Base-by-base conservation (phyloP, 1,140 invertebrate genomes). In the Pseudomyrmex gracilis region DNA sequence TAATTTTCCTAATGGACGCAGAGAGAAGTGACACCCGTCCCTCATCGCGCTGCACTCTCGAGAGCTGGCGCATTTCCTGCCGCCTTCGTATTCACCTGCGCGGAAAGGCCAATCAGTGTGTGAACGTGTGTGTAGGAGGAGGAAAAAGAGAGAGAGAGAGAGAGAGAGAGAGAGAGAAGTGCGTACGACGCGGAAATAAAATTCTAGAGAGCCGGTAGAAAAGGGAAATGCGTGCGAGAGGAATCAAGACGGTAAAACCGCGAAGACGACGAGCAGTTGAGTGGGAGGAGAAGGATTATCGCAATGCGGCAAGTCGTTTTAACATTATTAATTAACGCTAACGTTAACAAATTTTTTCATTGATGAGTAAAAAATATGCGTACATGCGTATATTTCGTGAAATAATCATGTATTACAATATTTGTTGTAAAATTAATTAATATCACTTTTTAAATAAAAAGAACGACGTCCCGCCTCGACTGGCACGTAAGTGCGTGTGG, bases 1-100 rank as follows among this genome's bases (percentile, higher is more conserved):
- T 90, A 90, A 90, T 91, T 90, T 90, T 86, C 90, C 80, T 91
- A 91, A 91, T 90, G 85, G 85, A 86, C 73, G 82, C 67, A 57
- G 84, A 83, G 84, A 83, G 87, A 87, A 89, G 83, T 87, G 74
- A 90, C 71, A 87, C 61, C 77, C 64, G 60, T 76, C 78, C 80
- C 84, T 63, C 66, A 47, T 74, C n/a, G 51, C 20, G 15, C 3
- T 67, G 60, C 20, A 84, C 68, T 84, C 86, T 89, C 77, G 82
- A 53, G 76, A 63, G 9, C 60, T 64, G 45, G 64, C 73, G 88
- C 87, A 67, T 86, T 73, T 57, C 9, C 67, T 58, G 57, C 63
- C 71, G 17, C 58, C n/a, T 57, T 66, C 49, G 20, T 88, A 85
- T 66, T 85, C 67, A 85, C 57, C 78, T 83, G 73, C 73, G 73